Conservation (phyloP, 2,888 invertebrate genomes). For the Lumbricus terrestris region DNA sequence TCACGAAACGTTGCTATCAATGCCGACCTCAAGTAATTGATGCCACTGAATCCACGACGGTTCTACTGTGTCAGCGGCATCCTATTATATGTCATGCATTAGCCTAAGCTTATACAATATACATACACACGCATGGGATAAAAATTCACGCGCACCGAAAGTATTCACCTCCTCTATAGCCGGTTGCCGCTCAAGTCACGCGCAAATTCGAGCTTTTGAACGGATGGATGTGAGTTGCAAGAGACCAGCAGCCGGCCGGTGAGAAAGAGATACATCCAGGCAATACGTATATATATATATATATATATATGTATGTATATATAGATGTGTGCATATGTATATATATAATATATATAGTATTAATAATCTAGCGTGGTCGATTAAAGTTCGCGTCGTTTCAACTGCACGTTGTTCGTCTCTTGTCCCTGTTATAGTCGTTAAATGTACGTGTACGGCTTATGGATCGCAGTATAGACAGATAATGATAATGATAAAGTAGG, state of each 20-base stretch:
- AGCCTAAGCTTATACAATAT: too few relatives aligned
- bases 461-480: not conserved
- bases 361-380: not conserved
- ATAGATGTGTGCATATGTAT: not conserved
- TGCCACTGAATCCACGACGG: not conserved
- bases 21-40: not conserved
- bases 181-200: not conserved
- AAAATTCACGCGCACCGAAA: not conserved
- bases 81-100: too few relatives aligned
- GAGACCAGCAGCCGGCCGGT: not conserved
- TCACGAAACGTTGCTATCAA: not conserved
- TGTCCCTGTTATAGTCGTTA: not conserved
- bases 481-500: not conserved
- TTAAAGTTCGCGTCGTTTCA: not conserved
- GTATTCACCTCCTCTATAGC: not conserved
- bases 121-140: not conserved
- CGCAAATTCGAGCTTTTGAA: not conserved
- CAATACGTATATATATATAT: not conserved
- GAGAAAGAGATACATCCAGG: not conserved
- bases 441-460: not conserved
- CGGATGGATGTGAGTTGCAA: conserved; percentile 10
- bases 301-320: not conserved
- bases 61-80: not conserved
- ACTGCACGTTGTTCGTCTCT: not conserved
- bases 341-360: not conserved